phyloP scores from a whole-genome alignment of 2,888 invertebrate species.

The Chrysolina oricalcia region DNA sequence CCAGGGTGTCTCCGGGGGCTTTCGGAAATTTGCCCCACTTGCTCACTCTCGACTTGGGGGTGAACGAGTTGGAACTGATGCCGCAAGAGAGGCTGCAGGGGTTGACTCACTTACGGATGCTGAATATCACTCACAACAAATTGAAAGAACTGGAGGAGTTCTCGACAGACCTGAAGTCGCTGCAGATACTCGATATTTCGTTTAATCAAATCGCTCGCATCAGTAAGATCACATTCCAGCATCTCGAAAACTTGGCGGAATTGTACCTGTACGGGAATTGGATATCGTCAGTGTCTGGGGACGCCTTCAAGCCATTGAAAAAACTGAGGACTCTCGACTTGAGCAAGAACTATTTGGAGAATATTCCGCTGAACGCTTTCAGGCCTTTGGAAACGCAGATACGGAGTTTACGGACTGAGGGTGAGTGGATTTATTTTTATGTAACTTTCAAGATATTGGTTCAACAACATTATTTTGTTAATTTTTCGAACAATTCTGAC shows the following conservation, averaged over 20 bases:
- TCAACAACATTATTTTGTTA: too few relatives aligned
- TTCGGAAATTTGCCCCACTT: slow-evolving; percentile 85
- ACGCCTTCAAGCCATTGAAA: slow-evolving; percentile 84
- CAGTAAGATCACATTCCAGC: slow-evolving; percentile 83
- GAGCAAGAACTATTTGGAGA: slow-evolving; percentile 87
- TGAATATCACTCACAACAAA: slow-evolving; percentile 90
- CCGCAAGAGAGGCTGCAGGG: slow-evolving; percentile 90
- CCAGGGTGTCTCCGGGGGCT: slow-evolving; percentile 88
- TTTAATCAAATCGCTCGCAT: slow-evolving; percentile 87
- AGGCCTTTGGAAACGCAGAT: slow-evolving; percentile 88
- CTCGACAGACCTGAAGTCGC: slow-evolving; percentile 82
- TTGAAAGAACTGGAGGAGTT: slow-evolving; percentile 88
- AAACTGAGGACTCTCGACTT: slow-evolving; percentile 86
- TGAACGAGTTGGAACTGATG: slow-evolving; percentile 87
- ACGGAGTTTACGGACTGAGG: slow-evolving; percentile 84
- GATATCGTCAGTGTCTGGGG: slow-evolving; percentile 84
- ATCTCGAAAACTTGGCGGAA: slow-evolving; percentile 84
- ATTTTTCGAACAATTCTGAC: not conserved
- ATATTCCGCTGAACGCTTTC: slow-evolving; percentile 85
- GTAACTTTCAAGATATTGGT: too few relatives aligned
- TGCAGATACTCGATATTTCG: slow-evolving; percentile 87
- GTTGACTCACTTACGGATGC: slow-evolving; percentile 79
- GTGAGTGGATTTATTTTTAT: slow-evolving; percentile 73
- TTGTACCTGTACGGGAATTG: slow-evolving; percentile 88
- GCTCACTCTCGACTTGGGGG: slow-evolving; percentile 85